Evolutionary conservation across 1,140 invertebrate genomes (phyloP).

Genomic region (Drosophila dunni): DNA sequence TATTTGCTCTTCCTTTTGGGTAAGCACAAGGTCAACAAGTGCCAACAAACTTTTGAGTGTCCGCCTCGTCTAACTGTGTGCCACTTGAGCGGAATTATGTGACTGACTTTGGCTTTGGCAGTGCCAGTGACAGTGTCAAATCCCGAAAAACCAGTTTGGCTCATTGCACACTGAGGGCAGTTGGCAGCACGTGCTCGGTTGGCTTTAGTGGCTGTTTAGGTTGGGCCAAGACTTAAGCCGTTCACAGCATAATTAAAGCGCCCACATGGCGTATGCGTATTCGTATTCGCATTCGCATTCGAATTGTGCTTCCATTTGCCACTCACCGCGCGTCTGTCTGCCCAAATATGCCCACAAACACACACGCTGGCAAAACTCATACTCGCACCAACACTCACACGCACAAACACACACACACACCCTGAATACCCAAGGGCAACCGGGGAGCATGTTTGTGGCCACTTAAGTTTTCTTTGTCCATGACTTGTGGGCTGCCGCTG

Average conservation of each 20-base stretch:
- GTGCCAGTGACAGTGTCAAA: slow-evolving; percentile 11
- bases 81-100: slow-evolving; percentile 77
- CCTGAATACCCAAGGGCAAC: slow-evolving; percentile 12
- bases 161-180: slow-evolving; percentile 60
- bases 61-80: slow-evolving; percentile 29
- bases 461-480: slow-evolving; percentile 80
- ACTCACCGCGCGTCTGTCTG: neutral
- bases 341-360: slow-evolving; percentile 23
- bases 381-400: neutral
- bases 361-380: neutral
- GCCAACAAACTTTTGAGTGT: slow-evolving; percentile 73
- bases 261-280: slow-evolving; percentile 75
- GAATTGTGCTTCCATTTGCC: slow-evolving; percentile 45
- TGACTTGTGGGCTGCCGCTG: slow-evolving; percentile 59
- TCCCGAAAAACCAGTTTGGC: slow-evolving; percentile 61
- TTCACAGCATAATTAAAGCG: slow-evolving; percentile 71
- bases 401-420: slow-evolving; percentile 7
- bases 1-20: slow-evolving; percentile 50
- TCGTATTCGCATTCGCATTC: slow-evolving; percentile 49
- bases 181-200: slow-evolving; percentile 60
- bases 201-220: slow-evolving; percentile 74
- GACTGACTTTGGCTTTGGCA: slow-evolving; percentile 50
- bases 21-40: slow-evolving; percentile 71
- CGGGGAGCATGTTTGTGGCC: slow-evolving; percentile 54
- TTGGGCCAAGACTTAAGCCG: slow-evolving; percentile 57